Percentiles rank a stretch among this genome's conserved stretches.
phyloP scores from a whole-genome alignment of 2,113 vertebrate genomes.

The Oreochromis spilurus region DNA sequence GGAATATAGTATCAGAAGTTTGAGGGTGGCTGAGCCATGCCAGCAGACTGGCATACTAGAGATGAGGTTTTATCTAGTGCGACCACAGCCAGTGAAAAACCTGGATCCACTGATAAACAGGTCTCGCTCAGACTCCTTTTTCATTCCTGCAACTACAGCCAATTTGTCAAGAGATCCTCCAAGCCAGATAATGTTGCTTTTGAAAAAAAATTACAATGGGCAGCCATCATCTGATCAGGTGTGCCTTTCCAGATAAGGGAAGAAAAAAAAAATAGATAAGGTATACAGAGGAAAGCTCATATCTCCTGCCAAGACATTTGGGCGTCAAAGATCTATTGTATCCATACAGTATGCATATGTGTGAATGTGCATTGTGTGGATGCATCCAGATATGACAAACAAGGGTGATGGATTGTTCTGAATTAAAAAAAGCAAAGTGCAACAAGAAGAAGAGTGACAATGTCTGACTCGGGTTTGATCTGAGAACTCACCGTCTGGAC shows the following conservation, averaged over 20 bases:
- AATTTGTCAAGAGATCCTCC: slow-evolving; percentile 52
- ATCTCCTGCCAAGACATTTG: slow-evolving; percentile 27
- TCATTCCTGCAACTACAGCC: slow-evolving; percentile 40
- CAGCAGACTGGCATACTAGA: slow-evolving; percentile 9
- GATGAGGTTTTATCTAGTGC: slow-evolving; percentile 45
- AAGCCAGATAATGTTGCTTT: slow-evolving; percentile 50
- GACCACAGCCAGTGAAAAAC: slow-evolving; percentile 36
- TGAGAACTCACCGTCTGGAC: slow-evolving; percentile 85
- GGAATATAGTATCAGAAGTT: slow-evolving; percentile 6
- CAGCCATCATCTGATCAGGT: slow-evolving; percentile 48
- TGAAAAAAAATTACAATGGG: slow-evolving; percentile 39
- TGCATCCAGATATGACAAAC: slow-evolving; percentile 4
- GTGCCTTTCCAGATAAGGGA: slow-evolving; percentile 52
- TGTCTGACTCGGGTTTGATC: not conserved
- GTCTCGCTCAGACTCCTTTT: slow-evolving; percentile 33
- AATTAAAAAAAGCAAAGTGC: not conserved
- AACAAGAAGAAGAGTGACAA: not conserved
- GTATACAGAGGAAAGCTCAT: slow-evolving; percentile 13
- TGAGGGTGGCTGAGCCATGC: slow-evolving; percentile 28
- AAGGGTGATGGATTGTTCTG: slow-evolving; percentile 10
- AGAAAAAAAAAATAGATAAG: slow-evolving; percentile 19
- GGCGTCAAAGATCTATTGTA: slow-evolving; percentile 23
- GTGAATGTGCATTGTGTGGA: not conserved
- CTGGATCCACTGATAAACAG: slow-evolving; percentile 55
- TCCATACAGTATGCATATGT: not conserved